A percentile compares a stretch with the other conserved stretches of the same genome.
Conservation (phyloP, 2,888 invertebrate species). For the Agriopis aurantiaria region DNA sequence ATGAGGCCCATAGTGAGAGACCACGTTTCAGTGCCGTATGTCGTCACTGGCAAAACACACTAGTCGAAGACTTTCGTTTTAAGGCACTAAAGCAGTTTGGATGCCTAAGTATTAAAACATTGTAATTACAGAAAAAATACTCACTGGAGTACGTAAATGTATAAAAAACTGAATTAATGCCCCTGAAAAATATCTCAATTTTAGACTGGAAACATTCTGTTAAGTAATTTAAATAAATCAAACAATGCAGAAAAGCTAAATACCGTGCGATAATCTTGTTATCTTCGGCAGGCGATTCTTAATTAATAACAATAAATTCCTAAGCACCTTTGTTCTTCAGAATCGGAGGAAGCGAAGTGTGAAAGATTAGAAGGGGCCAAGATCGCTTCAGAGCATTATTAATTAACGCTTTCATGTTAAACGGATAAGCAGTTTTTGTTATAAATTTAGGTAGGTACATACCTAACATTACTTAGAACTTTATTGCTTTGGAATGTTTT, state of each 20-base stretch:
- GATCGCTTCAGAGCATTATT: constrained; percentile 53
- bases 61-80: too few relatives aligned
- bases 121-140: too few relatives aligned
- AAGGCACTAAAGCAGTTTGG: too few relatives aligned
- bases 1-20: too few relatives aligned
- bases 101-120: too few relatives aligned
- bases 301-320: constrained; percentile 78
- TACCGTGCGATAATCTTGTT: constrained; percentile 74
- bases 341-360: constrained; percentile 65
- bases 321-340: constrained; percentile 56
- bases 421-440: constrained; percentile 44
- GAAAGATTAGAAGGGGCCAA: constrained; percentile 70
- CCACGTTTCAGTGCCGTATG: too few relatives aligned
- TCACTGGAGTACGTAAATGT: neutral
- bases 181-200: neutral
- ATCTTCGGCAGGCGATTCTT: constrained; percentile 68
- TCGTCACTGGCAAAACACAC: too few relatives aligned
- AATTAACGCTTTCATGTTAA: constrained; percentile 47
- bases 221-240: constrained; percentile 27
- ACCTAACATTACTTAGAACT: neutral
- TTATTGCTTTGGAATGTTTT: neutral
- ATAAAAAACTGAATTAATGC: neutral
- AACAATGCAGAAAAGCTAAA: constrained; percentile 69
- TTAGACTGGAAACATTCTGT: neutral
- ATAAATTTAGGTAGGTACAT: constrained; percentile 16